Evolutionary conservation across 2,888 invertebrate genomes (phyloP), one percentile per base, ranked within the genome.

Genomic region (Fragum whitleyi): DNA sequence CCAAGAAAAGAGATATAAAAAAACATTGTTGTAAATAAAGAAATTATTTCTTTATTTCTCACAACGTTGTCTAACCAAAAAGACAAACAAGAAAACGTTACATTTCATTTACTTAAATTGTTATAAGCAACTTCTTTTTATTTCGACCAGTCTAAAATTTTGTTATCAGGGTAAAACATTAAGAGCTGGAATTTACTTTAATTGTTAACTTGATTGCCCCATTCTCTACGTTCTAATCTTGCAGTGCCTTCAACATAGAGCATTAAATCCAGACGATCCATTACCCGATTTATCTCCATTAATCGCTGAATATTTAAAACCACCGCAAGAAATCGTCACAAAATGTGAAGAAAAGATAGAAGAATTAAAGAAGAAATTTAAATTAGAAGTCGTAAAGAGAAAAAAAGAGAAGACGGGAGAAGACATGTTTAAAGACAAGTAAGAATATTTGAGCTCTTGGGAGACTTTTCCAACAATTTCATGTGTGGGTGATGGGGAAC

Each of bases 181-280:
- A n/a, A n/a, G n/a, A n/a, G n/a, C n/a, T n/a, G n/a, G n/a, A n/a
- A n/a, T n/a, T n/a, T n/a, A n/a, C n/a, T n/a, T n/a, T n/a, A n/a
- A n/a, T n/a, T n/a, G n/a, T n/a, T n/a, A n/a, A n/a, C n/a, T n/a
- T n/a, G n/a, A n/a, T n/a, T n/a, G n/a, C n/a, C n/a, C n/a, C n/a
- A n/a, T n/a, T n/a, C n/a, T n/a, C n/a, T n/a, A n/a, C n/a, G n/a
- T n/a, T n/a, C 32, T 16, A 77, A 19, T 53, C 39, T 86, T 84
- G 11, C 89, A 96, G 92, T 95, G 95, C 83, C 94, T 96, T 83
- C 95, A 96, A 65, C 92, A 95, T 84, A 92, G 96, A 82, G 96
- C 95, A n/a, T 89, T 96, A 88, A 94, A 96, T 91, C 95, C 96
- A n/a, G 94, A 94, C 2, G 95, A 95, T 86, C 95, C 95, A 0